phyloP scores from a whole-genome alignment of 2,888 invertebrate genomes.

The Drosophila formosana region DNA sequence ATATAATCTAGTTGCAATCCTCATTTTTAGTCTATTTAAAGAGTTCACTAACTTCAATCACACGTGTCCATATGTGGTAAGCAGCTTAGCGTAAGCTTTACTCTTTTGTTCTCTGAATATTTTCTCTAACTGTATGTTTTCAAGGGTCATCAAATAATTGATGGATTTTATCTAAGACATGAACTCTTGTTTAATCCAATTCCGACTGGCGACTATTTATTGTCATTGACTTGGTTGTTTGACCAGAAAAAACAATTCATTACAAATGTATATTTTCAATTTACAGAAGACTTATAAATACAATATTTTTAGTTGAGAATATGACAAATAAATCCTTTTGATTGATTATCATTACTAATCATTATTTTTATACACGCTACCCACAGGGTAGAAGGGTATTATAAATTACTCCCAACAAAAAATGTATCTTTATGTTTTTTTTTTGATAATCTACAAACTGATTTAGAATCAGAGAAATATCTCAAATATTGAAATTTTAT shows the following conservation, averaged over 20 bases:
- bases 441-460: too few relatives aligned
- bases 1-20: constrained; percentile 11
- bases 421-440: too few relatives aligned
- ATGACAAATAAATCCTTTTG: too few relatives aligned
- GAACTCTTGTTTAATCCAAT: constrained; percentile 18
- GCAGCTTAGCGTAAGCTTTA: not conserved
- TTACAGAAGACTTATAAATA: constrained; percentile 17
- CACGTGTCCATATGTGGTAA: constrained; percentile 33
- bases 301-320: not conserved
- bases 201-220: constrained; percentile 43
- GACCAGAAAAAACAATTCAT: not conserved
- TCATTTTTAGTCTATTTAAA: constrained; percentile 18
- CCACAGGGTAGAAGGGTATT: too few relatives aligned
- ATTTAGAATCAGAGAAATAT: too few relatives aligned
- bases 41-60: constrained; percentile 29
- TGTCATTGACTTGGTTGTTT: constrained; percentile 4
- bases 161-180: constrained; percentile 2
- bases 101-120: not conserved
- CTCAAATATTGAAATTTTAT: too few relatives aligned
- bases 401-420: too few relatives aligned
- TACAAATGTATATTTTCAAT: constrained; percentile 17
- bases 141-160: constrained; percentile 8
- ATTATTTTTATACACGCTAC: too few relatives aligned
- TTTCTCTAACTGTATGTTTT: not conserved
- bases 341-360: too few relatives aligned